phyloP scores from a whole-genome alignment of 2,797 vertebrate species.

The Sternarchorhynchus goeldii region DNA sequence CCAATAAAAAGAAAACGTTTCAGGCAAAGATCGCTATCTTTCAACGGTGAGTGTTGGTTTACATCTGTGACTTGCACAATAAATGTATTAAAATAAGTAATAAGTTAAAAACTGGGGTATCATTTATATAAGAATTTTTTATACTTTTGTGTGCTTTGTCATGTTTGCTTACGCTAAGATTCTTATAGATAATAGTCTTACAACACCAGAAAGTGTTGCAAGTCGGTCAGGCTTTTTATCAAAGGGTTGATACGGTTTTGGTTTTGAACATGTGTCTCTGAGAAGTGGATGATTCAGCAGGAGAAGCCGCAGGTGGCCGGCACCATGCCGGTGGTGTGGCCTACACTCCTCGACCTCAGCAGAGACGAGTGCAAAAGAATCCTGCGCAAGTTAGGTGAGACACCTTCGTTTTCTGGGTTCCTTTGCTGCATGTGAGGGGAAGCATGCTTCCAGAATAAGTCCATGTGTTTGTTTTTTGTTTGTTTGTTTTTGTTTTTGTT shows the following conservation, averaged over 20 bases:
- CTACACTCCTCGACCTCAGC: conserved; percentile 95
- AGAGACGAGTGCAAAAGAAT: conserved; percentile 98
- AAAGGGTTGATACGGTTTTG: not conserved
- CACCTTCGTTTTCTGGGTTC: not conserved
- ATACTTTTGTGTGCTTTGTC: not conserved
- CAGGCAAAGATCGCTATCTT: conserved; percentile 2
- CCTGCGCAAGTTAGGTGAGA: conserved; percentile 94
- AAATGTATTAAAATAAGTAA: too few relatives aligned
- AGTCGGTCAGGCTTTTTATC: not conserved
- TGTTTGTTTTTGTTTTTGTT: too few relatives aligned
- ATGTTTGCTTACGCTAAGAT: not conserved
- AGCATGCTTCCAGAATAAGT: too few relatives aligned
- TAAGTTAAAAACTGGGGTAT: too few relatives aligned
- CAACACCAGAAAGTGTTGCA: too few relatives aligned
- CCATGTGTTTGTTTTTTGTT: too few relatives aligned
- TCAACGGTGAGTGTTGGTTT: conserved; percentile 19
- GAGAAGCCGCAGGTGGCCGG: conserved; percentile 76
- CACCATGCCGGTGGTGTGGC: conserved; percentile 98
- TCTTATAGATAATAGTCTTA: not conserved
- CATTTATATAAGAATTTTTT: not conserved
- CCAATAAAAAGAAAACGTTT: conserved; percentile 4
- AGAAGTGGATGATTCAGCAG: conserved; percentile 81
- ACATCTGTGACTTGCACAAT: not conserved
- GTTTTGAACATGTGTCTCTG: conserved; percentile 15
- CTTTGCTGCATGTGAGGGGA: not conserved